Conservation (phyloP, 2,113 vertebrate species). For the Apodemus sylvaticus region DNA sequence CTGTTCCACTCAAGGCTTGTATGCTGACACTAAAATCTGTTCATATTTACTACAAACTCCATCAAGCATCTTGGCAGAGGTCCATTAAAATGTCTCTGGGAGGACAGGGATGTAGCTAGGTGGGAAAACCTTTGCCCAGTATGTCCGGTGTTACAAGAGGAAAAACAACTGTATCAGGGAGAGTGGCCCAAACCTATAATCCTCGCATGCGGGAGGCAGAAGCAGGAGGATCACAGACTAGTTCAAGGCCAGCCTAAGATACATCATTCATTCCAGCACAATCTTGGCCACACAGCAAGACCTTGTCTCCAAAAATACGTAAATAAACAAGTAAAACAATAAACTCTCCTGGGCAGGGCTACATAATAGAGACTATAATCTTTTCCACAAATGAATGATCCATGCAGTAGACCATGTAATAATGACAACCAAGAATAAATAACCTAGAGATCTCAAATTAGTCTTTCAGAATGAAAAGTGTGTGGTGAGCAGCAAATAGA, state of each 20-base stretch:
- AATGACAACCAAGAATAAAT: not conserved
- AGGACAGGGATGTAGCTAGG: not conserved
- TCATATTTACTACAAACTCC: constrained; percentile 16
- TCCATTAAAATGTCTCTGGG: constrained; percentile 50
- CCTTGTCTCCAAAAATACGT: not conserved
- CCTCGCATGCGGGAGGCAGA: not conserved
- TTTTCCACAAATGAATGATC: not conserved
- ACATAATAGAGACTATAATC: not conserved
- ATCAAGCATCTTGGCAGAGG: constrained; percentile 1
- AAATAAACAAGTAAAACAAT: not conserved
- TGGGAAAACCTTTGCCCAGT: not conserved
- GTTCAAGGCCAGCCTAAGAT: not conserved
- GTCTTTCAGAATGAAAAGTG: constrained; percentile 45
- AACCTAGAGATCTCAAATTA: not conserved
- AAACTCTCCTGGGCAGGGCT: not conserved
- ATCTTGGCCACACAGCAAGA: not conserved
- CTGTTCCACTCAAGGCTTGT: constrained; percentile 11
- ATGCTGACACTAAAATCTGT: constrained; percentile 54
- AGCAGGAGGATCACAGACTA: not conserved
- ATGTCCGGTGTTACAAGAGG: not conserved
- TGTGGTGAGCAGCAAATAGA: constrained; percentile 34
- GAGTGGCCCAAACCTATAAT: not conserved
- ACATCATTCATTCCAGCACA: not conserved
- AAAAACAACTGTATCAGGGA: not conserved
- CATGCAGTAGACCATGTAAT: not conserved